A percentile compares a stretch with the other conserved stretches of the same genome.
These are phyloP conservation scores for Drosophila pseudotalamancana DNA, from an alignment of 2,888 invertebrate genomes.

Conservation along the genomic window DNA sequence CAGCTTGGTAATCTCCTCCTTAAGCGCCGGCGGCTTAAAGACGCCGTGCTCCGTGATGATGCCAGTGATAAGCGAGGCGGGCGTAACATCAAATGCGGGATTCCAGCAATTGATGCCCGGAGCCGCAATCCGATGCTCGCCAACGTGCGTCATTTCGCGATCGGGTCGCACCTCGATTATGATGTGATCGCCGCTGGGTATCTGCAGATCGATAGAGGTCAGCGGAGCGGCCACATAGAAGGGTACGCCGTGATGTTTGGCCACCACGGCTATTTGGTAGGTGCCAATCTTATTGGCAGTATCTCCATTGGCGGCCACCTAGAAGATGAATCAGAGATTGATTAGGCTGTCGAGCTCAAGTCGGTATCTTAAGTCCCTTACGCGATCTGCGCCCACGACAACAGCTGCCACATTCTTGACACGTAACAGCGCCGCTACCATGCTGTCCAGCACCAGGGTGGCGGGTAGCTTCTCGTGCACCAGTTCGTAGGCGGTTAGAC, in stretches of 20 bases:
- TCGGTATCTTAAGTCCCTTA: conserved; percentile 77
- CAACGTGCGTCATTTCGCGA: conserved; percentile 95
- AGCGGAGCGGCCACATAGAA: conserved; percentile 98
- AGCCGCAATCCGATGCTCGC: conserved; percentile 94
- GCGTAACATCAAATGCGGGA: conserved; percentile 99
- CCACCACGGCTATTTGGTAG: conserved; percentile 96
- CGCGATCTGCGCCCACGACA: conserved; percentile 98
- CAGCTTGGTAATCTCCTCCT: conserved; percentile 76
- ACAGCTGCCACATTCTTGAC: conserved; percentile 93
- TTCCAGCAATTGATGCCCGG: conserved; percentile 97
- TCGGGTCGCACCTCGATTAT: conserved; percentile 97
- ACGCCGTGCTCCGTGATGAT: conserved; percentile 98
- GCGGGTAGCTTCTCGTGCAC: conserved; percentile 96
- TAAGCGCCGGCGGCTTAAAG: conserved; percentile 87
- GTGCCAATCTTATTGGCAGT: conserved; percentile 99
- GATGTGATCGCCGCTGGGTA: conserved; percentile 93
- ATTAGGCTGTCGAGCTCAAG: not conserved
- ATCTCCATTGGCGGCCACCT: conserved; percentile 97
- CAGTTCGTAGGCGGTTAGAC: conserved; percentile 97
- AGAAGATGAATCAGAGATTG: conserved; percentile 17
- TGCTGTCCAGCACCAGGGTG: conserved; percentile 96
- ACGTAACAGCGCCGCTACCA: conserved; percentile 96
- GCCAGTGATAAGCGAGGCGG: conserved; percentile 94
- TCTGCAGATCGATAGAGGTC: conserved; percentile 93
- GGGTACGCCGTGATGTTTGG: conserved; percentile 95